Base-by-base conservation (phyloP, 2,113 vertebrate species). In the Nematolebias whitei region DNA sequence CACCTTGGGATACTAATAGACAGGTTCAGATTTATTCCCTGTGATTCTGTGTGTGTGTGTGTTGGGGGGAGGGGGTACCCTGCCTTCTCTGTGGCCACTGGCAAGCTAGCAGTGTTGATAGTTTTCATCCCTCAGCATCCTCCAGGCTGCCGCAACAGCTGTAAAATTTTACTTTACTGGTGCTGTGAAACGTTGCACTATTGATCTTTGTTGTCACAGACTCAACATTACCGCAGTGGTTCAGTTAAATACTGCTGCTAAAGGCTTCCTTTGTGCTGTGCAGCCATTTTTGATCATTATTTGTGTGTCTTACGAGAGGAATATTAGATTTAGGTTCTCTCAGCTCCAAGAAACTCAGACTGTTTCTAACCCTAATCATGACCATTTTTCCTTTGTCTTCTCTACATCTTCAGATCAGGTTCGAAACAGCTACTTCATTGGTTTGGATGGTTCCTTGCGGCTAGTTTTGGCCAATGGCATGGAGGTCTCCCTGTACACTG, bases 361-460 rank as follows among this genome's bases (percentile, higher is more conserved):
- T 55, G 60, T 71, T 72, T 69, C 26, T 47, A 52, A 48, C 64
- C 24, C 26, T 55, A 69, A 76, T 63, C 57, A 40, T 55, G 22
- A 52, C 60, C 2, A 1, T 8, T 73, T 69, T 58, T 35, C 13
- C 26, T 20, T 44, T 67, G 6, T 18, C 52, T 44, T 53, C 52
- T 85, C 61, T 52, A 9, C 22, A 5, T 71, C 68, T 54, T 60
- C 87, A 99, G 98, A 99, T 82, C 97, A 99, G 94, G 97, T 99
- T 43, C 93, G 95, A 43, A 99, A 99, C 92, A 98, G 96, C 86
- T 99, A 99, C 84, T 98, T 96, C 89, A 96, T 99, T 0, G 97
- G 97, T 0, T 93, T 97, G 0, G 98, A 99, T 0, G 97, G 97
- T 18, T 98, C 98, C 0, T 91, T 99, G 82, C 88, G 95, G 5